Evolutionary conservation across 2,888 invertebrate genomes (phyloP).

Genomic region (Sesamia inferens): DNA sequence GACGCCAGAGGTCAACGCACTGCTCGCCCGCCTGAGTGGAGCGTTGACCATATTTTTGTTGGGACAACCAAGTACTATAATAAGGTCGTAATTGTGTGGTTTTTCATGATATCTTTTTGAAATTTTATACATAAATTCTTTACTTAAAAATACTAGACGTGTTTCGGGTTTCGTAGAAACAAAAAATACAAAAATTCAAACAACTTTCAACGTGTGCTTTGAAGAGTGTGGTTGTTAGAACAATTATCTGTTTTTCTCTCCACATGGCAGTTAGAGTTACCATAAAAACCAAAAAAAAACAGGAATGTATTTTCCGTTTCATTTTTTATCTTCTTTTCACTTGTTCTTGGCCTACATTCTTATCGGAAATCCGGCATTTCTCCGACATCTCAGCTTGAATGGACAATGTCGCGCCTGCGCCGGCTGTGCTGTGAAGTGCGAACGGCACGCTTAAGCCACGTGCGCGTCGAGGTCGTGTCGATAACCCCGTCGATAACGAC

Average conservation of each 20-base stretch:
- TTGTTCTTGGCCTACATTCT: not conserved
- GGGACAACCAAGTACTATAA: too few relatives aligned
- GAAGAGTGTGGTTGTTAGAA: not conserved
- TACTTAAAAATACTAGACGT: too few relatives aligned
- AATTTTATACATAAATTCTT: too few relatives aligned
- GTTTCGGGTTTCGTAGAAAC: too few relatives aligned
- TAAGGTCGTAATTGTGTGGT: too few relatives aligned
- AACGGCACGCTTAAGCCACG: constrained; percentile 49
- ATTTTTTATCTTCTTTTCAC: not conserved
- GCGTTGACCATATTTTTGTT: too few relatives aligned
- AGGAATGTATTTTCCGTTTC: not conserved
- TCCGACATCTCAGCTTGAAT: constrained; percentile 26
- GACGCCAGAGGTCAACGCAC: too few relatives aligned
- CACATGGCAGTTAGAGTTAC: too few relatives aligned
- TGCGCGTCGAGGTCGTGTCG: constrained; percentile 47
- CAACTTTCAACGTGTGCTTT: not conserved
- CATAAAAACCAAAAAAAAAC: not conserved
- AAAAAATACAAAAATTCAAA: too few relatives aligned
- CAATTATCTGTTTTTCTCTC: not conserved
- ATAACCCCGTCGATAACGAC: constrained; percentile 13
- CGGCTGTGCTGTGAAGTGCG: constrained; percentile 36
- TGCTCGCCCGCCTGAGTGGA: too few relatives aligned
- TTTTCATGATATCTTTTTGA: too few relatives aligned
- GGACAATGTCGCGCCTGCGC: constrained; percentile 48
- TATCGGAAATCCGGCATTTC: constrained; percentile 15